phyloP scores from a whole-genome alignment of 2,113 vertebrate species.

The Calonectris borealis region DNA sequence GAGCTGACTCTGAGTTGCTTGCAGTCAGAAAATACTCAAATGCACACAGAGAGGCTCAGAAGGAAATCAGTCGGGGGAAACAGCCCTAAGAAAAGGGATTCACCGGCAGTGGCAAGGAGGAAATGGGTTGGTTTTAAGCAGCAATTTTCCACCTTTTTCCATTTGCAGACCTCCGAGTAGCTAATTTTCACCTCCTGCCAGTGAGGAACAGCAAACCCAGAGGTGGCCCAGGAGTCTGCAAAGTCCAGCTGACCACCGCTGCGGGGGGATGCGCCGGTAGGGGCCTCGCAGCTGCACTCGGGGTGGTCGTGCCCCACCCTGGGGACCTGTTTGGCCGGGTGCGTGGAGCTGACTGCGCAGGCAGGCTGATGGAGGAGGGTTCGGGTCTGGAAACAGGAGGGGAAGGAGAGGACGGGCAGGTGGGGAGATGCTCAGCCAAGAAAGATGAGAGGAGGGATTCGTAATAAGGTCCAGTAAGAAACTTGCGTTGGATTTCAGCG shows the following conservation, averaged over 20 bases:
- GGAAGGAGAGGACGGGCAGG: fast-evolving
- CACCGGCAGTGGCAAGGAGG: neutral
- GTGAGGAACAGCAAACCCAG: neutral
- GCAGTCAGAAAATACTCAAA: neutral
- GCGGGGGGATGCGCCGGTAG: neutral
- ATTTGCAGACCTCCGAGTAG: neutral
- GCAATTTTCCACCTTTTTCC: neutral
- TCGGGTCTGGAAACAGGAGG: neutral
- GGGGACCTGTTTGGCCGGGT: fast-evolving
- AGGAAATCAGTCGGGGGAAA: neutral
- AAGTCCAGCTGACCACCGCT: neutral
- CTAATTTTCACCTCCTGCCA: neutral
- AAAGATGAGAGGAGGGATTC: neutral
- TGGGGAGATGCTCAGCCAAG: fast-evolving
- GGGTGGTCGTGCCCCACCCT: fast-evolving
- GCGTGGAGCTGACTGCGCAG: fast-evolving
- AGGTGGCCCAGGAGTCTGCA: neutral
- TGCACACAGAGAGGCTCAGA: neutral
- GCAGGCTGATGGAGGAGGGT: neutral
- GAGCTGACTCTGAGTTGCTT: neutral
- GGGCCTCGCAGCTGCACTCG: fast-evolving
- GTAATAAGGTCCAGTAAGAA: neutral
- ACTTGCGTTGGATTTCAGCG: neutral
- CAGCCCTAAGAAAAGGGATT: neutral
- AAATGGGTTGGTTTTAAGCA: neutral